phyloP scores from a whole-genome alignment of 2,888 invertebrate species.

The Hypomecis atomaria region DNA sequence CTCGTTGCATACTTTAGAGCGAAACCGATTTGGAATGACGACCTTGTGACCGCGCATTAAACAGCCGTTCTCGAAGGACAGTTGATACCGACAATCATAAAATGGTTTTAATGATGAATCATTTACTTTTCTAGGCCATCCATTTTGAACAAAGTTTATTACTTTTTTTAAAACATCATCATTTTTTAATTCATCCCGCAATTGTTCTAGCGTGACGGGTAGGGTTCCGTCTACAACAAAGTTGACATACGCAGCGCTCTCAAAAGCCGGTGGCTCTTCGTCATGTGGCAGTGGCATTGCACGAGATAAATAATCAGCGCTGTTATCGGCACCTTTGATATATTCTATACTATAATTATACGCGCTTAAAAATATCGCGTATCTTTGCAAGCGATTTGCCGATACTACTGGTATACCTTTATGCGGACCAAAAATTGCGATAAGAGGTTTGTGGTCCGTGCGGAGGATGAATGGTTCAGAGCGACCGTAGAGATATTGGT shows the following conservation, averaged over 20 bases:
- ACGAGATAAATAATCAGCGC: constrained; percentile 24
- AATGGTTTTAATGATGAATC: background rate
- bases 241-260: background rate
- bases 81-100: background rate
- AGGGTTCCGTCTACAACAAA: constrained; percentile 5
- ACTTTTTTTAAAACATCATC: background rate
- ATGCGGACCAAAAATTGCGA: constrained; percentile 44
- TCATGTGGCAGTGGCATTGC: background rate
- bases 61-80: background rate
- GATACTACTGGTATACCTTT: constrained; percentile 46
- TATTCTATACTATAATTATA: constrained; percentile 50
- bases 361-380: constrained; percentile 45
- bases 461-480: constrained; percentile 38
- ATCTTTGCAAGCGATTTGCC: constrained; percentile 45
- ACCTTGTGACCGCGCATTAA: constrained; percentile 2
- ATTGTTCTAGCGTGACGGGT: background rate
- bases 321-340: constrained; percentile 43
- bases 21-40: background rate
- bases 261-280: background rate
- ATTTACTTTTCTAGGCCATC: background rate
- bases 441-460: background rate
- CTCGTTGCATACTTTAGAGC: constrained; percentile 21
- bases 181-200: background rate
- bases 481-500: constrained; percentile 48
- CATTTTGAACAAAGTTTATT: background rate